phyloP scores from a whole-genome alignment of 2,797 vertebrate species.

The Rhinichthys osculus region DNA sequence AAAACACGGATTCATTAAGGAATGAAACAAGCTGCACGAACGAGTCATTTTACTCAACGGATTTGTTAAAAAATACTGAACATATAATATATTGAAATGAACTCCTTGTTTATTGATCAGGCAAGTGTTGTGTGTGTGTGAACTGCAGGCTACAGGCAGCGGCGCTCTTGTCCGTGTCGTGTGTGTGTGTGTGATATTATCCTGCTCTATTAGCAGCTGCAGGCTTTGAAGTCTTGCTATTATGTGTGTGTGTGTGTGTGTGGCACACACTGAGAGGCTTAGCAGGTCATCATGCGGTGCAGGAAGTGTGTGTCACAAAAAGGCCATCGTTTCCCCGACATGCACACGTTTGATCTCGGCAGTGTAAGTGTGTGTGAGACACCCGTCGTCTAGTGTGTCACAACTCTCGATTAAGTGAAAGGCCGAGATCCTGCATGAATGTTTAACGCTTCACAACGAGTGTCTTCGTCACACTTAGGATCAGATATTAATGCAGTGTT shows the following conservation, averaged over 20 bases:
- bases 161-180: not conserved
- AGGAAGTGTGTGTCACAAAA: conserved; percentile 29
- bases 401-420: not conserved
- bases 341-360: conserved; percentile 48
- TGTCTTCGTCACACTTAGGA: not conserved
- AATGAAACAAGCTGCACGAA: not conserved
- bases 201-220: not conserved
- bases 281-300: not conserved
- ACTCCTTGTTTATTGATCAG: not conserved
- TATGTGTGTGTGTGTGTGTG: too few relatives aligned
- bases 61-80: not conserved
- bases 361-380: not conserved
- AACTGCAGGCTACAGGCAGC: not conserved
- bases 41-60: not conserved
- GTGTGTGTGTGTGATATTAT: not conserved
- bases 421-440: conserved; percentile 34
- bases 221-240: not conserved
- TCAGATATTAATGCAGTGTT: not conserved
- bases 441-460: not conserved
- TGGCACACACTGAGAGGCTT: not conserved
- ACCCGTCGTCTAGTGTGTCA: conserved; percentile 6
- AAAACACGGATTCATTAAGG: not conserved
- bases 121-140: not conserved
- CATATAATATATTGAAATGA: not conserved
- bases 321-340: conserved; percentile 29